Percentiles rank a stretch among this genome's conserved stretches.
These are phyloP conservation scores for Oreochromis aureus DNA, from an alignment of 2,113 vertebrate species.

Conservation along the genomic window DNA sequence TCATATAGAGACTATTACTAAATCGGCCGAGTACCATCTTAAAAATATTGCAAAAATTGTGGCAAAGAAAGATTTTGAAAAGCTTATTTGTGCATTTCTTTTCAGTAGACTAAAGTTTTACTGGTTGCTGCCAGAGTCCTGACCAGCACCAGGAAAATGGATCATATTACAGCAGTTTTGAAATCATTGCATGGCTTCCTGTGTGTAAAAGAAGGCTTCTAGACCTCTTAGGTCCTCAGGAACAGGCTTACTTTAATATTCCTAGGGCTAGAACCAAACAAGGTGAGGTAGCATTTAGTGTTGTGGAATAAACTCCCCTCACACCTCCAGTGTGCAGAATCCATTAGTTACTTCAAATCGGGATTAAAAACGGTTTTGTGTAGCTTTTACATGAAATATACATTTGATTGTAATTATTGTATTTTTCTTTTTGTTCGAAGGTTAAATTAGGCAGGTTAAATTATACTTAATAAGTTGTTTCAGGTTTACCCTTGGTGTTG, in stretches of 20 bases:
- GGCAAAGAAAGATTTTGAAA: neutral
- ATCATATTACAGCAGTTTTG: neutral
- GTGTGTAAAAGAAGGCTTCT: neutral
- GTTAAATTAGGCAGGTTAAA: neutral
- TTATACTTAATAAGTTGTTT: neutral
- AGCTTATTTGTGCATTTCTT: neutral
- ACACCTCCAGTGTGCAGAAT: neutral
- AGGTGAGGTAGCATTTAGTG: neutral
- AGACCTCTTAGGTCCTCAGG: neutral
- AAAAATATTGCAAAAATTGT: neutral
- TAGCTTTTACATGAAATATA: neutral
- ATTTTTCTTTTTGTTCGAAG: neutral
- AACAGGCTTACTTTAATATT: neutral
- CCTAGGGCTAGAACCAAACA: neutral
- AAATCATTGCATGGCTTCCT: neutral
- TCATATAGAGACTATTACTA: neutral
- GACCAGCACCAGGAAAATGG: neutral
- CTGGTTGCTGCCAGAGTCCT: neutral
- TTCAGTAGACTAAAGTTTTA: neutral
- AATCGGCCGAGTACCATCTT: neutral
- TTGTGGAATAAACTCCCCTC: neutral
- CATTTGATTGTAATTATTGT: neutral
- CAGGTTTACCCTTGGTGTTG: neutral
- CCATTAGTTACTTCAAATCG: neutral
- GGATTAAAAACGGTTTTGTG: neutral